Conservation (phyloP, 2,113 vertebrate species). For the Ammodytes marinus region DNA sequence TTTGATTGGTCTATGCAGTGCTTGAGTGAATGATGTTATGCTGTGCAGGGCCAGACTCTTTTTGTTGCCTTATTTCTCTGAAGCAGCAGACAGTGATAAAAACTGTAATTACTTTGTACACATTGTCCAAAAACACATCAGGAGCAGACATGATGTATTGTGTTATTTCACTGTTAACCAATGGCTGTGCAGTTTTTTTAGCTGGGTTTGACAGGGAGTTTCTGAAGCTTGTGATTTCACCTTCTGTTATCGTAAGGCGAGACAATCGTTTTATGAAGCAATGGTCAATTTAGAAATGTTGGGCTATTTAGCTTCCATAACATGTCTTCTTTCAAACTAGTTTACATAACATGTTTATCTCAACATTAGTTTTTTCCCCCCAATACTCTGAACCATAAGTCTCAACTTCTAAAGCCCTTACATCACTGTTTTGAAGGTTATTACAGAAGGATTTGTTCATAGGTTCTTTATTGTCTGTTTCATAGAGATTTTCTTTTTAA, state of each 20-base stretch:
- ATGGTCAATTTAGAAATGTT: no score
- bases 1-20: background rate
- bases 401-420: no score
- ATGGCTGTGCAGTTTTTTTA: background rate
- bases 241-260: background rate
- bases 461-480: no score
- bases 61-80: background rate
- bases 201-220: background rate
- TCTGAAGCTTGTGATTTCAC: background rate
- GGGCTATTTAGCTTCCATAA: no score
- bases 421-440: no score
- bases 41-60: background rate
- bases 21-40: background rate
- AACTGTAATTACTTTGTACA: constrained; percentile 34
- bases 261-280: no score
- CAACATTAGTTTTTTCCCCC: no score
- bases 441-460: no score
- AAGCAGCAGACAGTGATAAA: background rate
- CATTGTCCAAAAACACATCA: constrained; percentile 17
- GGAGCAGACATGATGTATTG: constrained; percentile 1
- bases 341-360: no score
- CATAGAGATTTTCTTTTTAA: no score
- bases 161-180: background rate
- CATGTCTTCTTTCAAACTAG: no score
- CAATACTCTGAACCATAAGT: no score